These are phyloP conservation scores for Rhyacophila evoluta DNA, from an alignment of 2,888 invertebrate genomes.

Conservation along the genomic window DNA sequence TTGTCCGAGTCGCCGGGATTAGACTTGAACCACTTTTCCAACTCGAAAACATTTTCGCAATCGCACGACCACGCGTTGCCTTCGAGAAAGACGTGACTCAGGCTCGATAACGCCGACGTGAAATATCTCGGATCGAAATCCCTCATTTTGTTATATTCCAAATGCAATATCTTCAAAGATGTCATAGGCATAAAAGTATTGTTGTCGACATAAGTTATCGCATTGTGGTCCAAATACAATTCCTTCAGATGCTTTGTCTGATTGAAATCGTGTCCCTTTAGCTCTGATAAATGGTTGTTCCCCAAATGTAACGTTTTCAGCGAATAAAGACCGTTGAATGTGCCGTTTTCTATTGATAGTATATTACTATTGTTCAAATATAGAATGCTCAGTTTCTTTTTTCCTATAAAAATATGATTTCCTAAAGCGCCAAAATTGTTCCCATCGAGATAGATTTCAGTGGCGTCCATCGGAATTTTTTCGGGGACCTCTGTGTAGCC, in stretches of 20 bases:
- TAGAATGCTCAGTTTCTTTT: constrained; percentile 81
- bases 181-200: constrained; percentile 80
- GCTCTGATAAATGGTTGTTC: constrained; percentile 77
- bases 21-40: constrained; percentile 77
- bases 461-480: constrained; percentile 89
- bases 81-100: constrained; percentile 76
- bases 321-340: constrained; percentile 81
- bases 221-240: constrained; percentile 85
- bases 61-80: constrained; percentile 86
- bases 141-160: constrained; percentile 82
- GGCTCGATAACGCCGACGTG: constrained; percentile 69
- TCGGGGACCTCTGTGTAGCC: constrained; percentile 79
- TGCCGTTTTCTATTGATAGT: constrained; percentile 79
- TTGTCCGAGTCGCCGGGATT: constrained; percentile 74
- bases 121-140: constrained; percentile 78
- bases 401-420: constrained; percentile 87
- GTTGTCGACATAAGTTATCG: constrained; percentile 78
- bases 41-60: constrained; percentile 75
- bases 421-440: constrained; percentile 80
- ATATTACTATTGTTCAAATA: constrained; percentile 84
- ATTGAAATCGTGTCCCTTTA: constrained; percentile 84
- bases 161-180: constrained; percentile 76
- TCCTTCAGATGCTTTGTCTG: constrained; percentile 81
- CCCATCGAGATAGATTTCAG: constrained; percentile 87
- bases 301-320: constrained; percentile 82